Evolutionary conservation across 2,888 invertebrate species (phyloP), one percentile per base, ranked within the genome.

Genomic region (Ophion ventricosus): DNA sequence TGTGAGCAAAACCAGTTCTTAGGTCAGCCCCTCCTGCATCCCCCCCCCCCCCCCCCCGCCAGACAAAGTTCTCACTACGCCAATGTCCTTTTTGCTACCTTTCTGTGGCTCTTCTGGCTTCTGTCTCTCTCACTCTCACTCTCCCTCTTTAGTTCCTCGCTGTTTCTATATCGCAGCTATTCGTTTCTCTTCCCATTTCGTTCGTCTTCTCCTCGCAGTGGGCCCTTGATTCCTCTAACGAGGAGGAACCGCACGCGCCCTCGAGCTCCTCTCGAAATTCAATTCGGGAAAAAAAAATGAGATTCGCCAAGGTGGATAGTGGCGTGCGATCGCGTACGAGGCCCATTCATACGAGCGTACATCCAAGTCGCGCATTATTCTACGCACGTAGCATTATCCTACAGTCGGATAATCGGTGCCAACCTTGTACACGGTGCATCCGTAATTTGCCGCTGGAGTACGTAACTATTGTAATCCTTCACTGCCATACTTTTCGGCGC

Each of bases 161-260:
- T 80, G 35, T 73, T 80, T 56, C 69, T 73, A 64, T 70, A 69
- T 73, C 67, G 49, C 54, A 43, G 49, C 49, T 14, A 49, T 49
- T 43, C 67, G 40, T 26, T 74, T 35, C 76, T 73, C 76, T 80
- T 67, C 69, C 64, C 79, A 57, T 20, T 29, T 49, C 64, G 49
- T 83, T 79, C 69, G 40, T 43, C 64, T 63, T 54, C 40, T 43
- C 29, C 63, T 67, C 66, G n/a, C 8, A 57, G 49, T 56, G 70
- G 29, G 69, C 29, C 75, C 57, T 17, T 79, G 80, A 70, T 83
- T 73, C 80, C 75, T 83, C 80, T 86, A 86, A 86, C 86, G 85
- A 86, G 83, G 80, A 77, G 83, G 83, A 86, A 81, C 85, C 85
- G 85, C 86, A 86, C 85, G 86, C 86, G 86, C 85, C 85, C 80